phyloP scores from a whole-genome alignment of 2,888 invertebrate species.

The Drosophila meridiana region DNA sequence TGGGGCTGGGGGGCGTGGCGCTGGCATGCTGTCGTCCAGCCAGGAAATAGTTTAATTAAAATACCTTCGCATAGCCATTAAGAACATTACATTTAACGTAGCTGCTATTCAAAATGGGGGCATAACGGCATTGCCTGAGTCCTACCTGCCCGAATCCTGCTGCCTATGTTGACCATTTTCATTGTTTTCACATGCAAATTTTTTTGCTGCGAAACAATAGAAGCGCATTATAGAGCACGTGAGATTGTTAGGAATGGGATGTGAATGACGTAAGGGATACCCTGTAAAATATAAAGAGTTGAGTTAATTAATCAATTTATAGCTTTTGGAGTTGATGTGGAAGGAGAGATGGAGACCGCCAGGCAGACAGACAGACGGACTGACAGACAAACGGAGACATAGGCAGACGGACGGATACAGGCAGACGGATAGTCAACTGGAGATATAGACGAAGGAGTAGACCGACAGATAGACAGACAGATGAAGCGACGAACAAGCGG shows the following conservation, averaged over 20 bases:
- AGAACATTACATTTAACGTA: constrained; percentile 66
- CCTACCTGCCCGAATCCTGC: constrained; percentile 1
- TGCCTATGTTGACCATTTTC: constrained; percentile 69
- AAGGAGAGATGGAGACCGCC: background rate
- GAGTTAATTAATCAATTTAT: background rate
- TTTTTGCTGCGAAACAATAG: constrained; percentile 57
- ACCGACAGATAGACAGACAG: background rate
- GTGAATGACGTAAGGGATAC: background rate
- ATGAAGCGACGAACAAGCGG: background rate
- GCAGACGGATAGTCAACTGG: background rate
- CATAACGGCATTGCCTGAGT: constrained; percentile 33
- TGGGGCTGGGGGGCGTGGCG: background rate
- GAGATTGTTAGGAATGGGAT: constrained; percentile 1
- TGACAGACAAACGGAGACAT: background rate
- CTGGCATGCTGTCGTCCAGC: constrained; percentile 44
- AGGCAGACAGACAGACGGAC: background rate
- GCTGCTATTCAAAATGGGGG: constrained; percentile 39
- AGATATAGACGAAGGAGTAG: background rate
- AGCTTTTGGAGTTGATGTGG: background rate
- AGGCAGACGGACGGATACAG: background rate
- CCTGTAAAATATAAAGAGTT: background rate
- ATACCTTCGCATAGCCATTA: constrained; percentile 79
- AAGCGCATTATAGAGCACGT: constrained; percentile 32
- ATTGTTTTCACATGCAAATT: constrained; percentile 77
- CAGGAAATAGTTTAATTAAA: constrained; percentile 81